Percentiles rank a stretch among this genome's conserved stretches.
Conservation (phyloP, 2,113 vertebrate species). For the Neogobius melanostomus region DNA sequence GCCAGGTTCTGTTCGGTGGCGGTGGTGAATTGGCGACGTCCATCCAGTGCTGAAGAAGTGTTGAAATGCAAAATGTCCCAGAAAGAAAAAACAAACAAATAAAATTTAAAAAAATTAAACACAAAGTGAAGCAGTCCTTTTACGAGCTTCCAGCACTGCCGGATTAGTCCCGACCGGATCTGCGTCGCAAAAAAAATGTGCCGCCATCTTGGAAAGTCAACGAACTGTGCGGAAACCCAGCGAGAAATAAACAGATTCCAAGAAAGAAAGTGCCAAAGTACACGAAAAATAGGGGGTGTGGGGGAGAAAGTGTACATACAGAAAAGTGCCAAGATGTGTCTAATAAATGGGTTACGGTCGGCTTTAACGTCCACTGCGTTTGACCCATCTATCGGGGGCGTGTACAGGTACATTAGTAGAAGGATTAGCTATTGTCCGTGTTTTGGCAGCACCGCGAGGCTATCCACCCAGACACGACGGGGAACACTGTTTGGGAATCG, state of each 20-base stretch:
- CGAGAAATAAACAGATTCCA: neutral
- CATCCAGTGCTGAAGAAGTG: conserved; percentile 49
- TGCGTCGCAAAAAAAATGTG: neutral
- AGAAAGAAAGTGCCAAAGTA: neutral
- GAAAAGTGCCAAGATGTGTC: neutral
- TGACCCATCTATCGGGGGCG: too few relatives aligned
- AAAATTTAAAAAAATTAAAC: too few relatives aligned
- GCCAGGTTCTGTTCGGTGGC: neutral
- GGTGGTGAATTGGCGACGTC: conserved; percentile 31
- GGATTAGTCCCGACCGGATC: neutral
- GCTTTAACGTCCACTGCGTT: too few relatives aligned
- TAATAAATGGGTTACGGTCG: neutral
- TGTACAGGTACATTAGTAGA: too few relatives aligned
- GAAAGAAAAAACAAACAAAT: neutral
- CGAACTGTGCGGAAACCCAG: neutral
- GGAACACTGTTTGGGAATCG: too few relatives aligned
- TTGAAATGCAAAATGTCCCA: conserved; percentile 55
- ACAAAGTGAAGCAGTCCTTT: neutral
- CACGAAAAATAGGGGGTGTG: neutral
- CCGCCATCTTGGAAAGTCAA: conserved; percentile 7
- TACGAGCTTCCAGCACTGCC: neutral
- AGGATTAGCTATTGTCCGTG: too few relatives aligned
- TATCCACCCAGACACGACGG: too few relatives aligned
- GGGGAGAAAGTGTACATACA: neutral
- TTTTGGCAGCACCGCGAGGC: too few relatives aligned